Evolutionary conservation across 2,888 invertebrate species (phyloP).

Genomic region (Drosophila rubida): DNA sequence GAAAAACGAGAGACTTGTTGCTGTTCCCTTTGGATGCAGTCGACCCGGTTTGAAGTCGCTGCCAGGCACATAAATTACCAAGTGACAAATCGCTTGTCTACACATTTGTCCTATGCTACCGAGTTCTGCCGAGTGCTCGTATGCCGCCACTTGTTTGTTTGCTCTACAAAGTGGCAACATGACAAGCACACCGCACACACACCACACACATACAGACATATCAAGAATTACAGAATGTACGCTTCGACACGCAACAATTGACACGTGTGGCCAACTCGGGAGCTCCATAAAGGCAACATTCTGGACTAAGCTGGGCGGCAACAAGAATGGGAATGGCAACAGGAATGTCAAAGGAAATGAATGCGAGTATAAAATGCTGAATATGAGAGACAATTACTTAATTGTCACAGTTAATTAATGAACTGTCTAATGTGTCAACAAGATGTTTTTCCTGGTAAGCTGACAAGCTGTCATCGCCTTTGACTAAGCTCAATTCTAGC

Average conservation of each 20-base stretch:
- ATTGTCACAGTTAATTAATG: constrained; percentile 27
- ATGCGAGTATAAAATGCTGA: constrained; percentile 2
- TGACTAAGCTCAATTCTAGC: neutral
- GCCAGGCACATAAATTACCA: constrained; percentile 55
- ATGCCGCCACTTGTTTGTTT: constrained; percentile 65
- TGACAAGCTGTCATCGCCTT: neutral
- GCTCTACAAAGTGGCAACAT: constrained; percentile 51
- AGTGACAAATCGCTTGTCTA: constrained; percentile 75
- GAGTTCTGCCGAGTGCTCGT: constrained; percentile 14
- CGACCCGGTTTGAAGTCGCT: constrained; percentile 37
- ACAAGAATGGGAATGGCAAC: neutral
- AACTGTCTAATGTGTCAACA: neutral
- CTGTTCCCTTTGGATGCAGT: constrained; percentile 15
- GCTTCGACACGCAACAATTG: constrained; percentile 55
- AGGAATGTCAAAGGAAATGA: neutral
- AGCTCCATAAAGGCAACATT: constrained; percentile 8
- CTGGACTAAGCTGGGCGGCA: neutral
- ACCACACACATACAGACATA: constrained; percentile 3
- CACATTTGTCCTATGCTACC: constrained; percentile 51
- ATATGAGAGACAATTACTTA: constrained; percentile 26
- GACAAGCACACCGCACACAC: constrained; percentile 38
- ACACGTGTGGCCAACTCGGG: constrained; percentile 19
- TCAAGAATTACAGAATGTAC: constrained; percentile 7
- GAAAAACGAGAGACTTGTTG: constrained; percentile 28
- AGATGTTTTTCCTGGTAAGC: neutral